Evolutionary conservation across 2,888 invertebrate genomes (phyloP), one percentile per base, ranked within the genome.

Genomic region (Pterostichus madidus): DNA sequence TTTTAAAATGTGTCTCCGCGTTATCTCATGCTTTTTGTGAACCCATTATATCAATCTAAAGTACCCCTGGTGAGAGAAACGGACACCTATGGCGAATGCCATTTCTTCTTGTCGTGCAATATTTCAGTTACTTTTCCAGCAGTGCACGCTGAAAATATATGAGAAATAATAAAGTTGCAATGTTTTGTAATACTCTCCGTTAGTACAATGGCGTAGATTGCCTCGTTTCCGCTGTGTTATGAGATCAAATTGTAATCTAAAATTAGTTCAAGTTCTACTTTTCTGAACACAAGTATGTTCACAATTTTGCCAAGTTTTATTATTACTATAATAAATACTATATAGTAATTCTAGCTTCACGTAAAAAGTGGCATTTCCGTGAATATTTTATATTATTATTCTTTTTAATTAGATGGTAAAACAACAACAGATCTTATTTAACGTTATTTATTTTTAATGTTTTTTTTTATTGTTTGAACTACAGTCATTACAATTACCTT

Each of bases 81-180:
- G 68, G 31, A 71, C 68, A 71, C 68, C 68, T 71, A 56, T 76
- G 76, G 53, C 15, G 76, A 17, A 56, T 56, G 39, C 56, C 56
- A 32, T 76, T 56, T 56, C 56, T 76, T 56, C 75, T 56, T 76
- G 76, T 56, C 56, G 35, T 32, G 76, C 32, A 56, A 56, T 56
- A 76, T 76, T 56, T 35, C 53, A 56, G 31, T 76, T 52, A 71
- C 68, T 35, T 76, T 56, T 76, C 39, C 35, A 78, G 17, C 78
- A 78, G 31, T 46, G 59, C 39, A 52, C 39, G 61, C 59, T 78
- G 39, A 46, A 78, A 78, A 78, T 78, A 78, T 78, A 78, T 78
- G 78, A 59, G 78, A 39, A 78, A 78, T 78, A 78, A 78, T 78
- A 78, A 78, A 78, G 78, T 59, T 78, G 78, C 78, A 78, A 78